Base-by-base conservation (phyloP, 2,113 vertebrate genomes). In the Brienomyrus longianalis region DNA sequence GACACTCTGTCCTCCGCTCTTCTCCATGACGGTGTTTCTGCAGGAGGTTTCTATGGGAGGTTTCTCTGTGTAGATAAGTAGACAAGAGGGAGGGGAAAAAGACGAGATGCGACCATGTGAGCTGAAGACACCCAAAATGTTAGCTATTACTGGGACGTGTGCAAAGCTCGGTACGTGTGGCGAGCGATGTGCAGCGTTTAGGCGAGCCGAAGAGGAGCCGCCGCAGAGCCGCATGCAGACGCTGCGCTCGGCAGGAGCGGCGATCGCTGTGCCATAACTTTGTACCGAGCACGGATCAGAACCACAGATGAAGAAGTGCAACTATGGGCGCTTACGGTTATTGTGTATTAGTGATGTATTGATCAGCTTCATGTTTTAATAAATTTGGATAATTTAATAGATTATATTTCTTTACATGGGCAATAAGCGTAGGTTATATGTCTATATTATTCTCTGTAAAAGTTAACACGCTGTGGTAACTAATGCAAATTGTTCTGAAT, bases 1-100 rank as follows among this genome's bases (percentile, higher is more conserved):
- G 39, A 70, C 87, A 47, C 45, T 88, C n/a, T 88, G 47, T 51
- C 88, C 56, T 48, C 45, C 47, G n/a, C 83, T 66, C 13, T 77
- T 88, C 88, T 74, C 47, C 66, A 31, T 17, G 5, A 11, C 43
- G 35, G 83, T 48, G 83, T 48, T 19, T 80, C 74, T 80, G 74
- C 74, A 43, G 74, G 74, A 80, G 74, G 0, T 80, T 43, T 80
- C 35, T 39, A 15, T 80, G 70, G 70, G 35, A 77, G 70, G 70
- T 77, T 77, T 77, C 70, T 77, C 70, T 77, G 74, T 43, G 74
- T 80, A 80, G 74, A 80, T 80, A 80, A 80, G 35, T 80, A 80
- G 74, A 80, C 74, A 80, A 80, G 74, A 43, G 74, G 74, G 31
- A 39, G 74, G 74, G 31, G 19, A 80, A 39, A 80, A 70, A 27